Evolutionary conservation across 2,113 vertebrate species (phyloP).

Genomic region (Equus przewalskii): DNA sequence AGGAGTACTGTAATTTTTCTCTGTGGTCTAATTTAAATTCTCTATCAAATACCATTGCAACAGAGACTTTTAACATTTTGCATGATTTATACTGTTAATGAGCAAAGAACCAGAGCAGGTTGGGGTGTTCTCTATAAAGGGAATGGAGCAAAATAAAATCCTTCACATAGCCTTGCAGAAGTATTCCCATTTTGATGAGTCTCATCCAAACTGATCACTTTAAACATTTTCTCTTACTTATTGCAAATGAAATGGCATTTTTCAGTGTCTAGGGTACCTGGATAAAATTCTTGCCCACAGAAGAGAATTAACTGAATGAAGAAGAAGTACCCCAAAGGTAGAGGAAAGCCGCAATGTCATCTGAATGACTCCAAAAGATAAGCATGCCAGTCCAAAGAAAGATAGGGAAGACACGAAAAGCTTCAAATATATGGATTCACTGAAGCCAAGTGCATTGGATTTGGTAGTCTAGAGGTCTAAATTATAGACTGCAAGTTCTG

Average conservation of each 20-base stretch:
- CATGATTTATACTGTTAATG: constrained; percentile 77
- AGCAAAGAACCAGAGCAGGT: constrained; percentile 49
- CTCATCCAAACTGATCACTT: constrained; percentile 4
- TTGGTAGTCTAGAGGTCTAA: background rate
- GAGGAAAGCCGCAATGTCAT: background rate
- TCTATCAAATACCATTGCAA: constrained; percentile 73
- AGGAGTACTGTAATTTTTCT: constrained; percentile 72
- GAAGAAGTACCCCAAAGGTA: constrained; percentile 20
- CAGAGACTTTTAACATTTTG: constrained; percentile 69
- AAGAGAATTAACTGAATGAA: constrained; percentile 37
- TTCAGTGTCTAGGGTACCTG: background rate
- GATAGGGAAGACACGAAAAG: background rate
- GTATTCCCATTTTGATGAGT: background rate
- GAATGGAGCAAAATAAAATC: constrained; percentile 40
- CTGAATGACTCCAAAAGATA: constrained; percentile 27
- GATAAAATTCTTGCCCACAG: background rate
- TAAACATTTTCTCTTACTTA: background rate
- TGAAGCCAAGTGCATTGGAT: background rate
- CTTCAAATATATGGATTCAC: background rate
- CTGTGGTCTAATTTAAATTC: constrained; percentile 75
- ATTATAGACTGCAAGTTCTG: background rate
- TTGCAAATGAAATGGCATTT: constrained; percentile 48
- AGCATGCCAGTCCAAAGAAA: constrained; percentile 31
- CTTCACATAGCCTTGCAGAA: background rate
- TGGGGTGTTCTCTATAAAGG: constrained; percentile 32